These are phyloP conservation scores for Carollia perspicillata DNA, from an alignment of 2,113 vertebrate genomes.

Conservation along the genomic window DNA sequence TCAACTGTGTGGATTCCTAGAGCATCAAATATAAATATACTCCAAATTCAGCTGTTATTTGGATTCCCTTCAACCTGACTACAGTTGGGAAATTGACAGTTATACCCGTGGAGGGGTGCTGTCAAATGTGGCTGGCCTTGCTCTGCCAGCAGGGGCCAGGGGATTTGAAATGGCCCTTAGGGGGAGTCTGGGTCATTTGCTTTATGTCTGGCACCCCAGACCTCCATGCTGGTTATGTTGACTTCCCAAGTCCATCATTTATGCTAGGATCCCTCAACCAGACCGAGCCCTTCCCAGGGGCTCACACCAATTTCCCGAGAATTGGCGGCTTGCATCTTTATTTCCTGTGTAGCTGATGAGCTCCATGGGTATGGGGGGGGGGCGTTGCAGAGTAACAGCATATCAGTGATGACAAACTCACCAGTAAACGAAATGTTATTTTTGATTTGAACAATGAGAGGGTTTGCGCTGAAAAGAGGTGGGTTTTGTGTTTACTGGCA, in stretches of 20 bases:
- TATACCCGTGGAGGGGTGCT: rapidly evolving
- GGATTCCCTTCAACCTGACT: neutral
- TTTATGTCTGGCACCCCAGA: neutral
- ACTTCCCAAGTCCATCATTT: neutral
- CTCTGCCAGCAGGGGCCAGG: neutral
- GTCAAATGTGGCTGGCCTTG: neutral
- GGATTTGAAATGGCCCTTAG: neutral
- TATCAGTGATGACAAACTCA: neutral
- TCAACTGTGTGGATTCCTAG: constrained; percentile 34
- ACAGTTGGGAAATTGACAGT: neutral
- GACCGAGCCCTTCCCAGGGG: neutral
- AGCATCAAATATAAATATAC: constrained; percentile 35
- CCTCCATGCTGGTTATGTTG: neutral
- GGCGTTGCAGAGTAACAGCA: neutral
- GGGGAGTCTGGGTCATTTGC: neutral
- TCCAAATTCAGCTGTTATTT: constrained; percentile 27
- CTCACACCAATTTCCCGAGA: rapidly evolving
- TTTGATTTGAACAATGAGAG: constrained; percentile 40
- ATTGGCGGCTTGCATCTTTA: neutral
- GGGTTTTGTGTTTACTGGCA: constrained; percentile 4
- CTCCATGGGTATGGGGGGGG: neutral
- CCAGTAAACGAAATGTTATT: neutral
- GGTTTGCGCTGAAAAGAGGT: constrained; percentile 21
- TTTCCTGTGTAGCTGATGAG: neutral
- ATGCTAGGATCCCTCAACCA: neutral